Base-by-base conservation (phyloP, 2,888 invertebrate genomes). In the Ichneumoninae sp. region DNA sequence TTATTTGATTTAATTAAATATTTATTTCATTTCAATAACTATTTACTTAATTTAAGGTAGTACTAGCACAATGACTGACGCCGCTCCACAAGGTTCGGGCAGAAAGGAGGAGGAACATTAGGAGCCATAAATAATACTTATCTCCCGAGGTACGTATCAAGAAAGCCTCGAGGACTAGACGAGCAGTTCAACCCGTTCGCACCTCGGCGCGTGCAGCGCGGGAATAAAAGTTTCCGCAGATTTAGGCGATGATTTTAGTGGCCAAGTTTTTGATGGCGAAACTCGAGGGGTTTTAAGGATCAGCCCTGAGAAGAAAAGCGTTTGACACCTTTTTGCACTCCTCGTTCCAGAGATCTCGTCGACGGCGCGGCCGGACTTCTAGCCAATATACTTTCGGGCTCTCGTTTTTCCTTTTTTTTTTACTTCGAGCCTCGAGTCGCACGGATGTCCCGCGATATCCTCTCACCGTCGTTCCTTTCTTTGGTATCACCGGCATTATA, bases 81-180 rank as follows among this genome's bases (percentile, higher is more conserved):
- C n/a, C n/a, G n/a, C n/a, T n/a, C 0, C 40, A 60, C 47, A 33
- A 36, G 36, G 19, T 19, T 40, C 33, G 36, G 10, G 22, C 22
- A 52, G 73, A 74, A 75, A 22, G 66, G 36, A 79, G 54, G 63
- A 52, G 65, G 73, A 22, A 69, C 77, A 81, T 81, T 70, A 74
- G 79, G 52, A 79, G 75, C 68, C 71, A 85, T 81, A 85, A 85
- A 82, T 82, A 82, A 82, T 82, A 79, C 81, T 78, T 79, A 60
- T 44, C 47, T 68, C 65, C 33, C 44, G 0, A 1, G 44, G 3
- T 44, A 44, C 44, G 3, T 2, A 44, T 44, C 44, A 44, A 13
- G 44, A 3, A 13, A 44, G 3, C 1, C 13, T 8, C 44, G 13
- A 13, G 1, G 10, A 13, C 44, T 13, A 13, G 13, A 44, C 44